Conservation (phyloP, 2,797 vertebrate species). For the Dallia pectoralis region DNA sequence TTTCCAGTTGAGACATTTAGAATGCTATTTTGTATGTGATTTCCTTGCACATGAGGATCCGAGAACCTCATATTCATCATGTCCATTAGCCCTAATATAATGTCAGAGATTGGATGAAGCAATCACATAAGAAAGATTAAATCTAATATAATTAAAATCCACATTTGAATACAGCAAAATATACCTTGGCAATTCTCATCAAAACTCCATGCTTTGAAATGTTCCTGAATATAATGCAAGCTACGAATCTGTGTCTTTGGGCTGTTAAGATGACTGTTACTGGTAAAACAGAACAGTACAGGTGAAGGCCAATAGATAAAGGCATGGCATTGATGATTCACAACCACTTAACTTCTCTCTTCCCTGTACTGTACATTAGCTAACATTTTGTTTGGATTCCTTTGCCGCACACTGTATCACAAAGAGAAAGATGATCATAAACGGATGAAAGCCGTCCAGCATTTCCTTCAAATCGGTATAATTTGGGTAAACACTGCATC, state of each 20-base stretch:
- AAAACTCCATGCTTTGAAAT: constrained; percentile 5
- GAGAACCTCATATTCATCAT: too few relatives aligned
- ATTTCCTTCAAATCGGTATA: not conserved
- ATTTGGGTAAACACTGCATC: constrained; percentile 17
- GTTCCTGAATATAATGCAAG: constrained; percentile 30
- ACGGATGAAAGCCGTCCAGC: not conserved
- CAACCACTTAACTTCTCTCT: constrained; percentile 27
- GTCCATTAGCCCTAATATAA: too few relatives aligned
- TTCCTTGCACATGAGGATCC: too few relatives aligned
- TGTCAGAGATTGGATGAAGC: too few relatives aligned
- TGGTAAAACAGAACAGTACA: constrained; percentile 53
- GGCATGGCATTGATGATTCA: constrained; percentile 52
- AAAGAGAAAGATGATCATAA: not conserved
- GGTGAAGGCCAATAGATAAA: constrained; percentile 52
- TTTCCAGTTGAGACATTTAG: too few relatives aligned
- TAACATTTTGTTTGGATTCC: not conserved
- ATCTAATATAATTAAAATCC: constrained; percentile 1
- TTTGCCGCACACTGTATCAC: not conserved
- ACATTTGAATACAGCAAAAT: not conserved
- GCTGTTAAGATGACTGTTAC: constrained; percentile 41
- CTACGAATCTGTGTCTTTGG: constrained; percentile 51
- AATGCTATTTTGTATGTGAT: too few relatives aligned
- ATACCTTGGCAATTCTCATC: not conserved
- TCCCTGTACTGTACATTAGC: not conserved
- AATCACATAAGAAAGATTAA: too few relatives aligned